phyloP scores from a whole-genome alignment of 2,888 invertebrate species.

The Mylabris sibirica region DNA sequence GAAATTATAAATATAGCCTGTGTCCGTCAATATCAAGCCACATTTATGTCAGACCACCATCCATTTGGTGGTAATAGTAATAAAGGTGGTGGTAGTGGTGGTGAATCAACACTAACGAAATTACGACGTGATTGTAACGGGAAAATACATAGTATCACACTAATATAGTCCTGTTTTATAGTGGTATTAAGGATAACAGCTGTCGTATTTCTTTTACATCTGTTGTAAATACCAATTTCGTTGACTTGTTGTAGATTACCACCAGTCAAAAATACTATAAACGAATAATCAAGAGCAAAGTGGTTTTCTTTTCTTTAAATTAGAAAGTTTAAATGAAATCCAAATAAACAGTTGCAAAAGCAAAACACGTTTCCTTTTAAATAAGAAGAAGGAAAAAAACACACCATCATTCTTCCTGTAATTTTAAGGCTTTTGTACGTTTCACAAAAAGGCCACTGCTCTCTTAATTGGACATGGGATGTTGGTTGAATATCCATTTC shows the following conservation, averaged over 20 bases:
- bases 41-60: not conserved
- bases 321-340: constrained; percentile 26
- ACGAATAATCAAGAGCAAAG: constrained; percentile 16
- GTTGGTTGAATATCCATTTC: constrained; percentile 22
- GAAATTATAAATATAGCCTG: not conserved
- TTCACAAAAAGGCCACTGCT: constrained; percentile 23
- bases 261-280: constrained; percentile 15
- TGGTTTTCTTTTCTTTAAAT: constrained; percentile 24
- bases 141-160: constrained; percentile 13
- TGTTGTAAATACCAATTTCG: constrained; percentile 16
- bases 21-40: not conserved
- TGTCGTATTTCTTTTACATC: constrained; percentile 17
- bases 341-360: constrained; percentile 17
- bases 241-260: constrained; percentile 17
- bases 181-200: not conserved
- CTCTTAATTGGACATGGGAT: constrained; percentile 32
- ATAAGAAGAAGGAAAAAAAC: no score
- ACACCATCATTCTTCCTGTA: constrained; percentile 24
- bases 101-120: constrained; percentile 10
- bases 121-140: not conserved
- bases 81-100: no score
- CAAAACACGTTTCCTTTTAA: not conserved
- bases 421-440: constrained; percentile 24
- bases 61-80: no score
- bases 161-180: constrained; percentile 14